Evolutionary conservation across 2,113 vertebrate genomes (phyloP).

Genomic region (Orycteropus afer): DNA sequence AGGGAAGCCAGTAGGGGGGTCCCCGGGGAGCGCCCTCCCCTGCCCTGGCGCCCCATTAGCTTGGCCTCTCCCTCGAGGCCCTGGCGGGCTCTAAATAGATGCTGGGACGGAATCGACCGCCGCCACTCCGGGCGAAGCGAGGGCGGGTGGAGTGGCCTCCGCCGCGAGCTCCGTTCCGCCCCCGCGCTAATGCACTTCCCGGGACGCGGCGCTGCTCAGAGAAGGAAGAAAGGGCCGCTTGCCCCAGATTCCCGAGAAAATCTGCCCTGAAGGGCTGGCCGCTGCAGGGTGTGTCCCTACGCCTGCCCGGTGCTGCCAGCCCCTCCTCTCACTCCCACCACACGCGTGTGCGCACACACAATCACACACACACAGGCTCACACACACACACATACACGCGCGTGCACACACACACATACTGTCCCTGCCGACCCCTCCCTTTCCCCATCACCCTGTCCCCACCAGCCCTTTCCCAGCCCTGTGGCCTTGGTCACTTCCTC

Average conservation of each 20-base stretch:
- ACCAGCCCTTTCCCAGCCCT: too few relatives aligned
- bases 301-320: fast-evolving
- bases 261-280: not conserved
- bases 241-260: not conserved
- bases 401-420: too few relatives aligned
- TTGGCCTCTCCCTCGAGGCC: not conserved
- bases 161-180: too few relatives aligned
- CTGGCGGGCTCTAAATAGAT: not conserved
- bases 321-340: fast-evolving
- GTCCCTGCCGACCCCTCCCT: too few relatives aligned
- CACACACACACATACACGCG: too few relatives aligned
- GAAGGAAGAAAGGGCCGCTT: not conserved
- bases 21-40: not conserved
- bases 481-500: not conserved
- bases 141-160: too few relatives aligned
- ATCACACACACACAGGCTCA: too few relatives aligned
- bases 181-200: not conserved
- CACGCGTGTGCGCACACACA: too few relatives aligned
- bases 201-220: not conserved
- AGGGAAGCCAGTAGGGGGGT: not conserved
- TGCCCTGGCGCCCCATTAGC: not conserved
- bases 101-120: not conserved
- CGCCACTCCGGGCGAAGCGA: not conserved
- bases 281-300: too few relatives aligned
- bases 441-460: too few relatives aligned